Base-by-base conservation (phyloP, 2,888 invertebrate genomes). In the Cheilosia vernalis region DNA sequence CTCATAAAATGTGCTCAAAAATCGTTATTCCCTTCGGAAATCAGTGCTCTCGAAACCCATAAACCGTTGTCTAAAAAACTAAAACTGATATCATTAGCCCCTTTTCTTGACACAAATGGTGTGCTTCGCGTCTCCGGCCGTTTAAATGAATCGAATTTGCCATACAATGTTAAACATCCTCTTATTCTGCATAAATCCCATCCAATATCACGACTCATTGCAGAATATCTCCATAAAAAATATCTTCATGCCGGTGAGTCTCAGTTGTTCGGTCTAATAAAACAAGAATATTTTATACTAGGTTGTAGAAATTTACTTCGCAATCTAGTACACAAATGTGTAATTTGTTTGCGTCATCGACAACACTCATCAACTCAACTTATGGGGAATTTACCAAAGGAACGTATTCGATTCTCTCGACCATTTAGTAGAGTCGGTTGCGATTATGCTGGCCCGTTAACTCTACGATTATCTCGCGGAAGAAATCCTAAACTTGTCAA, bases 101-200 rank as follows among this genome's bases (percentile, higher is more conserved):
- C 55, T 4, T 56, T 56, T 7, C 17, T 64, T 56, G 64, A 74
- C 30, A 37, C 15, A 5, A 10, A 44, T n/a, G 44, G 44, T 19
- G 33, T 56, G 6, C 33, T 55, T 30, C 55, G 33, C n/a, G 33
- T 56, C n/a, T 33, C n/a, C 7, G 55, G 61, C 53, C 24, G 24
- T 44, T 53, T 60, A 27, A 63, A 37, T n/a, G 55, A 55, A n/a
- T 74, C 74, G 2, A 58, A 72, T 15, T 44, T 72, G 6, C 15
- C 72, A 9, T 56, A 61, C n/a, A 44, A 17, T 60, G 60, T 49
- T 27, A 53, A 42, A 37, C 55, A 66, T 15, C 53, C 55, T 3
- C 24, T 66, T 9, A 51, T 66, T 17, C 24, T 66, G 4, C 17
- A 27, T 13, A 51, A 40, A 37, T 53, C 66, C 1, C 66, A 53